Percentiles rank a stretch among this genome's conserved stretches.
phyloP scores from a whole-genome alignment of 1,140 invertebrate species.

The Scaptomyza graminum region DNA sequence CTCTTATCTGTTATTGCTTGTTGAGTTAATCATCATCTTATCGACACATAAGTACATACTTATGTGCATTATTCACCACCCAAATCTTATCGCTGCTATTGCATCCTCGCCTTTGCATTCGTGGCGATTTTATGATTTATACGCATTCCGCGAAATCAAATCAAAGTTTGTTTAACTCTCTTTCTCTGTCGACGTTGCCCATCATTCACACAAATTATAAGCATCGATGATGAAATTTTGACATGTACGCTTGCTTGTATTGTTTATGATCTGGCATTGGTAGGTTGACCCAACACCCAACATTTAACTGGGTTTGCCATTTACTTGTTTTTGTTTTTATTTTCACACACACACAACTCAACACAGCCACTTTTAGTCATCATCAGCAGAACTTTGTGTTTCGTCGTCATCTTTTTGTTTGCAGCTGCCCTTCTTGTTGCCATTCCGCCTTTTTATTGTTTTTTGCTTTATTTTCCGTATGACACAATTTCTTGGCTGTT shows the following conservation, averaged over 20 bases:
- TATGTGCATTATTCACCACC: neutral
- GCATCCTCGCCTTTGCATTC: conserved; percentile 44
- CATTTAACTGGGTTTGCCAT: conserved; percentile 28
- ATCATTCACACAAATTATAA: conserved; percentile 50
- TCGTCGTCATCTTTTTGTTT: conserved; percentile 36
- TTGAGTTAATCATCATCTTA: conserved; percentile 19
- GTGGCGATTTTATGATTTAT: conserved; percentile 66
- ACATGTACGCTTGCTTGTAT: conserved; percentile 15
- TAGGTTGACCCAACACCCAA: conserved; percentile 26
- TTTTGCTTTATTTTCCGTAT: conserved; percentile 72
- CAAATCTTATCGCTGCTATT: conserved; percentile 32
- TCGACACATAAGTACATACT: neutral
- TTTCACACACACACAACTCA: conserved; percentile 23
- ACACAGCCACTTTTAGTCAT: conserved; percentile 61
- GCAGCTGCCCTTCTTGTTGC: conserved; percentile 34
- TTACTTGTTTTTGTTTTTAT: conserved; percentile 55
- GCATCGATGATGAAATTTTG: conserved; percentile 32
- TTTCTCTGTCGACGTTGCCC: conserved; percentile 34
- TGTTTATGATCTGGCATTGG: conserved; percentile 52
- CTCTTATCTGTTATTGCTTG: conserved; percentile 17
- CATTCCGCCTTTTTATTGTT: conserved; percentile 33
- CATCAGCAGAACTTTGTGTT: conserved; percentile 62
- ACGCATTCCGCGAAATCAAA: conserved; percentile 59
- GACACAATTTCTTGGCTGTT: conserved; percentile 76
- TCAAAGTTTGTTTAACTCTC: neutral